Base-by-base conservation (phyloP, 2,888 invertebrate species). In the Drosophila fulvimacula region DNA sequence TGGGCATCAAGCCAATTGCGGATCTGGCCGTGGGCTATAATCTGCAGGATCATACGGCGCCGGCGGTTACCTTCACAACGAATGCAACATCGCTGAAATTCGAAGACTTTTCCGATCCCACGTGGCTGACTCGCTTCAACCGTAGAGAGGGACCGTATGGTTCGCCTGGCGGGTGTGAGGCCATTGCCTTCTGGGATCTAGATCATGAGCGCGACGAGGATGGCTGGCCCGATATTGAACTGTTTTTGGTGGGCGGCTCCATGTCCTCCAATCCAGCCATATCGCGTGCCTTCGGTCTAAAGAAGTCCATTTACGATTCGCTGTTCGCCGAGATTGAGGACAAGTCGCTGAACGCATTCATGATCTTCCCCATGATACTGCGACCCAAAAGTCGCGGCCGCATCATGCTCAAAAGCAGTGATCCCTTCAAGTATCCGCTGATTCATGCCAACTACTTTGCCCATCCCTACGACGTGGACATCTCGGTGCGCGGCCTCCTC, bases 381-480 rank as follows among this genome's bases (percentile, higher is more conserved):
- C 93, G 95, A 53, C 95, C 96, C 0, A 94, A 94, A 82, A 95
- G 95, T 34, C 93, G 94, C n/a, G 96, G 96, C 1, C 93, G 93
- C 62, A 91, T 97, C 17, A 94, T 94, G 83, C 92, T 97, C 15
- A 94, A 93, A 81, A 94, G 94, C 55, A 94, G 90, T 0, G 94
- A 96, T 90, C 96, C 96, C 0, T 93, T 93, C 21, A 94, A 94
- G 24, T 93, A 94, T 80, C 96, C 96, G 0, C 90, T 93, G 44
- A 94, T 96, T 65, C 94, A 95, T 74, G 94, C 96, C 3, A 96
- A 96, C 82, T 96, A 96, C 89, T 93, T 95, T 61, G 93, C 94
- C 10, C 93, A 95, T 71, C 94, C 94, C 5, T 92, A 93, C 36
- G 97, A 97, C 81, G 91, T 95, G 1, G 93, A 94, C 19, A 95